Base-by-base conservation (phyloP, 2,797 vertebrate genomes). In the Remorina albescens region DNA sequence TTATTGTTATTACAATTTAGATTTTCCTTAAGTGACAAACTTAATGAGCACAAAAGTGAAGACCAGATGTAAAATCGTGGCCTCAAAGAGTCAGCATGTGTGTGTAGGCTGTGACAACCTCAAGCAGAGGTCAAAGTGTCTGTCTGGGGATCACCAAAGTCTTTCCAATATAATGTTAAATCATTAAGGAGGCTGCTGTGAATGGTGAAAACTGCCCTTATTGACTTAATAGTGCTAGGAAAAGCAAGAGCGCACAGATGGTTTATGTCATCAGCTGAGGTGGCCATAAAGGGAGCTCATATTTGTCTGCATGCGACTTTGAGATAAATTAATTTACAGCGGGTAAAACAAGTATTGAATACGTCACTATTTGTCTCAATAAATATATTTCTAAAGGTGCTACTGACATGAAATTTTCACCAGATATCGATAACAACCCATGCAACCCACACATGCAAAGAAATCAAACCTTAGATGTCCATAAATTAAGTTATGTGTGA, bases 171-270 rank as follows among this genome's bases (percentile, higher is more conserved):
- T 80, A 67, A 73, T 65, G 63, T 41, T 88, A 78, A 91, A 90
- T 91, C 87, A 88, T 88, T 87, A 78, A 90, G 28, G 42, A 75
- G 34, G 28, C 53, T 73, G 26, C 72, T 61, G 60, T 53, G 50
- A 32, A 70, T 68, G 73, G 60, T 64, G 58, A 87, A 66, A 58
- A 67, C 37, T 54, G 41, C 63, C 41, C 37, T 51, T 51, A 57
- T 46, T 83, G 23, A 21, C 65, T 58, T 49, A 69, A 37, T 8
- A 60, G n/a, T n/a, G n/a, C n/a, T 49, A 72, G 1, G 12, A 70
- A 72, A 78, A 54, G 66, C 63, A 61, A 57, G 15, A 51, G 63
- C 8, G 60, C 75, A 81, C 86, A 90, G 88, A 90, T 90, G 88
- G 77, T 69, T 55, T 23, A 28, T 46, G 58, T 79, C 69, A 80